Conservation (phyloP, 2,888 invertebrate species). For the Nebria salina region DNA sequence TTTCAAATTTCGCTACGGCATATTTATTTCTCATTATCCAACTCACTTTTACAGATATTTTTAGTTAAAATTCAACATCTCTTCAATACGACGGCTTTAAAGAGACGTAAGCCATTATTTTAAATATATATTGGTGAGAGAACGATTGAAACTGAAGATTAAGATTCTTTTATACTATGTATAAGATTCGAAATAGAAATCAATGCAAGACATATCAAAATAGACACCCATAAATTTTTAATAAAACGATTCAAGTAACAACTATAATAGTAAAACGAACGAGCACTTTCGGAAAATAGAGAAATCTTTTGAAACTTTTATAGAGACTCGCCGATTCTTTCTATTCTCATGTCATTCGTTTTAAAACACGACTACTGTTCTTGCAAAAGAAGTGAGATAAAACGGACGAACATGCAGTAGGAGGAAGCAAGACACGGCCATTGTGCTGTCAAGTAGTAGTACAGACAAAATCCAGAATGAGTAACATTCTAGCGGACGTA, state of each 20-base stretch:
- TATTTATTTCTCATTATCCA: not conserved
- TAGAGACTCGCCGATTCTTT: not conserved
- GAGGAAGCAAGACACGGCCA: constrained; percentile 10
- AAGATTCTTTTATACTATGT: too few species aligned
- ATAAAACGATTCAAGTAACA: not conserved
- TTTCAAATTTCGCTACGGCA: not conserved
- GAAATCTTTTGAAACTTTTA: not conserved
- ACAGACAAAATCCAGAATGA: constrained; percentile 17
- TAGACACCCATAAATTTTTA: not conserved
- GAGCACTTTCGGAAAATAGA: not conserved
- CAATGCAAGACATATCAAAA: too few species aligned
- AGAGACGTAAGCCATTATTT: too few species aligned
- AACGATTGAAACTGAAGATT: too few species aligned
- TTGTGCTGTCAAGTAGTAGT: not conserved
- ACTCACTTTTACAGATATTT: not conserved
- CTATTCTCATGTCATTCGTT: not conserved
- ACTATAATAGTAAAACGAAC: not conserved
- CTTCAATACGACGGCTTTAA: too few species aligned
- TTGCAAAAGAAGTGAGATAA: not conserved
- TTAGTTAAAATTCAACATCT: not conserved
- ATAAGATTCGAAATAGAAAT: too few species aligned
- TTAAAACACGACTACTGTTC: not conserved
- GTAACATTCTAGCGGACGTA: constrained; percentile 19
- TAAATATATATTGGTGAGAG: too few species aligned
- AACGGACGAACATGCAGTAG: not conserved